These are phyloP conservation scores for Apocheima hispidaria DNA, from an alignment of 2,888 invertebrate species.

Conservation along the genomic window DNA sequence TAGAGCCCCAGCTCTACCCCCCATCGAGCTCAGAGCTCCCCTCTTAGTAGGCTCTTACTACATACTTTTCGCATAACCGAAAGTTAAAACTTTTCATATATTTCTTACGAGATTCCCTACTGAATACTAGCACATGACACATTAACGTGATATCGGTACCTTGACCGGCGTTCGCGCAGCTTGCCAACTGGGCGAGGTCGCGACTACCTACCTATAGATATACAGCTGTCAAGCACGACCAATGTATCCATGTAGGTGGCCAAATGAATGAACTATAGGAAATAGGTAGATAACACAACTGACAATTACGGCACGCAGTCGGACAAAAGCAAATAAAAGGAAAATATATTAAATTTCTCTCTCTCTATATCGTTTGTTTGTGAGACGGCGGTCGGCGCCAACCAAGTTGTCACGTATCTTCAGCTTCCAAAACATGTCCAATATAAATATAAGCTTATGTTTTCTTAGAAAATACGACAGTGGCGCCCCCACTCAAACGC, in stretches of 20 bases:
- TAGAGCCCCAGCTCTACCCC: too few relatives aligned
- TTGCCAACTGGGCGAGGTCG: conserved; percentile 57
- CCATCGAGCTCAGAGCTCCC: too few relatives aligned
- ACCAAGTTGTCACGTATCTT: too few relatives aligned
- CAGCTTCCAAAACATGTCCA: background rate
- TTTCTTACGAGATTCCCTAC: background rate
- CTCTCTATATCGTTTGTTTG: too few relatives aligned
- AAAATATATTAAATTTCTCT: too few relatives aligned
- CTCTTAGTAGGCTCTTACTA: too few relatives aligned
- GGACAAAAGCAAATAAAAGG: too few relatives aligned
- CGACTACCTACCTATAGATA: background rate
- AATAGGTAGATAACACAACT: too few relatives aligned
- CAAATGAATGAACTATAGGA: background rate
- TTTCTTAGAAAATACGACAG: background rate
- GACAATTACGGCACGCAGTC: too few relatives aligned
- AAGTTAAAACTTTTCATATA: conserved; percentile 2
- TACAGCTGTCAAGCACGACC: background rate
- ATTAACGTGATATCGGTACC: conserved; percentile 38
- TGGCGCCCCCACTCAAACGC: background rate
- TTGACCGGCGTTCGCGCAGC: conserved; percentile 48
- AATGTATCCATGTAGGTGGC: background rate
- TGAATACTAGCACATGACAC: conserved; percentile 10
- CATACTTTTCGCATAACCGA: too few relatives aligned
- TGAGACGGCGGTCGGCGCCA: background rate
- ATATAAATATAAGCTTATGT: too few relatives aligned